These are phyloP conservation scores for Drosophila athabasca DNA, from an alignment of 1,140 invertebrate species.

Conservation along the genomic window DNA sequence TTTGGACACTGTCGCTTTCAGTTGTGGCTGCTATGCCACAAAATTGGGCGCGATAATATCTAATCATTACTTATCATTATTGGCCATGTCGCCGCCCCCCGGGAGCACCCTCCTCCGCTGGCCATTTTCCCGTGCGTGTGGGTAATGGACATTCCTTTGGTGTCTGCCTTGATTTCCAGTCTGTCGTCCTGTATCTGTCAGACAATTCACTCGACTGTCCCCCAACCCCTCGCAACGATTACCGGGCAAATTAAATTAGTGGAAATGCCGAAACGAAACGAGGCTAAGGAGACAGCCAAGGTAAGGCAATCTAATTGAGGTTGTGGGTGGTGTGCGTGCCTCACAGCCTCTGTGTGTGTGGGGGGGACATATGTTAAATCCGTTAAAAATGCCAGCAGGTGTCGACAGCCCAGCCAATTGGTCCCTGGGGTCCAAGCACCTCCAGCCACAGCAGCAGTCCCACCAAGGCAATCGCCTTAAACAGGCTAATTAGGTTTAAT, in stretches of 20 bases:
- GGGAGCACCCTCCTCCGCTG: neutral
- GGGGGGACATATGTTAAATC: constrained; percentile 42
- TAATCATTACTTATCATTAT: constrained; percentile 82
- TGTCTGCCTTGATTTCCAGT: constrained; percentile 13
- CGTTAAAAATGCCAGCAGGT: constrained; percentile 53
- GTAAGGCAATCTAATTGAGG: constrained; percentile 70
- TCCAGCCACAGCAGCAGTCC: neutral
- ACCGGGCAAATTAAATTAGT: constrained; percentile 77
- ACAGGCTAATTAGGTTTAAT: constrained; percentile 73
- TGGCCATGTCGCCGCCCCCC: constrained; percentile 34
- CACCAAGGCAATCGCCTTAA: constrained; percentile 51
- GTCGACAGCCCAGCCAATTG: constrained; percentile 49
- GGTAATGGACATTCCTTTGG: constrained; percentile 52
- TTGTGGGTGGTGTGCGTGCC: constrained; percentile 11
- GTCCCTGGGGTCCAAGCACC: constrained; percentile 27
- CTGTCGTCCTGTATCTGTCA: constrained; percentile 9
- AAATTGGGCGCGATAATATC: constrained; percentile 79
- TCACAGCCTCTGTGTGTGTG: constrained; percentile 19
- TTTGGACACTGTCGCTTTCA: constrained; percentile 54
- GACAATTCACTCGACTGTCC: constrained; percentile 14
- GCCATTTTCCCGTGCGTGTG: constrained; percentile 18
- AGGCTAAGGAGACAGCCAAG: constrained; percentile 43
- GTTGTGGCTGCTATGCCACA: constrained; percentile 36
- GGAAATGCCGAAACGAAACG: constrained; percentile 63
- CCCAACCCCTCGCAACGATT: constrained; percentile 55